Conservation (phyloP, 2,113 vertebrate species). For the Cromileptes altivelis region DNA sequence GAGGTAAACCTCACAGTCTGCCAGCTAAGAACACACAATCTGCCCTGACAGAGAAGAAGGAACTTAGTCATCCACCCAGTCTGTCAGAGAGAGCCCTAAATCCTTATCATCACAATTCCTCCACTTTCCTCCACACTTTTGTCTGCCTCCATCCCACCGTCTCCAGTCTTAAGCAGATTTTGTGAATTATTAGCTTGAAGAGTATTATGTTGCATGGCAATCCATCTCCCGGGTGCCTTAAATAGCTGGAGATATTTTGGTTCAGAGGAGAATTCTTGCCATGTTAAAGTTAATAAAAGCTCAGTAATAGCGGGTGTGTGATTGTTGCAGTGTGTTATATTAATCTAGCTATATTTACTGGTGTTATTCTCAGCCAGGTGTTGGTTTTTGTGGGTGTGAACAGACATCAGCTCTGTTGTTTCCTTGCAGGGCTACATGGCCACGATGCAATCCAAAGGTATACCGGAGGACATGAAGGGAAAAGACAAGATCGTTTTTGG, state of each 20-base stretch:
- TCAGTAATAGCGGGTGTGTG: neutral
- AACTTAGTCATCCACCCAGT: constrained; percentile 34
- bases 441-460: constrained; percentile 87
- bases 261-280: constrained; percentile 41
- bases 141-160: constrained; percentile 33
- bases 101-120: constrained; percentile 61
- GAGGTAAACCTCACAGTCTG: constrained; percentile 85
- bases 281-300: constrained; percentile 46
- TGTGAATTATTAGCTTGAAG: constrained; percentile 59
- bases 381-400: constrained; percentile 20
- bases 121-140: constrained; percentile 39
- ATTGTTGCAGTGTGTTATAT: constrained; percentile 25
- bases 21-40: constrained; percentile 30
- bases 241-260: constrained; percentile 63
- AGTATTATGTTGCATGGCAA: constrained; percentile 49
- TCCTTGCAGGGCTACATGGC: constrained; percentile 90
- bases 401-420: constrained; percentile 34
- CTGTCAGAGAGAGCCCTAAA: constrained; percentile 48
- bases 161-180: constrained; percentile 61
- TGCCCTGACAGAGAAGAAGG: constrained; percentile 24
- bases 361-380: constrained; percentile 9
- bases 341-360: constrained; percentile 23
- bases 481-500: constrained; percentile 95
- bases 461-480: constrained; percentile 93
- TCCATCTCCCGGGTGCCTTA: constrained; percentile 37